Base-by-base conservation (phyloP, 1,140 invertebrate species). In the Drosophila hydei region DNA sequence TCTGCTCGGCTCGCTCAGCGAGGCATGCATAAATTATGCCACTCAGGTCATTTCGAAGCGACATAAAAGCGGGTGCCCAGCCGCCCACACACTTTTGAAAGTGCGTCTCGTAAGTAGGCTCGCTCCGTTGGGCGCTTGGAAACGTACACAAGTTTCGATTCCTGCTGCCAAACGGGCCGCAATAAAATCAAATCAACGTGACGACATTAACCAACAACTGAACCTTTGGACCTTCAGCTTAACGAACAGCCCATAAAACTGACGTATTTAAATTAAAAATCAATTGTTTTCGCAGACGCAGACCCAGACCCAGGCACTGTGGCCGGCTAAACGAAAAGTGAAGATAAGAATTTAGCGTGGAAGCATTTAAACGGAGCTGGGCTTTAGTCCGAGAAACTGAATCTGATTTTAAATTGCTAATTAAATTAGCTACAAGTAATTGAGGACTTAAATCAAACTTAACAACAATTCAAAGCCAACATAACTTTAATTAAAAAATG, bases 121-220 rank as follows among this genome's bases (percentile, higher is more conserved):
- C 65, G 23, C 65, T 12, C 43, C 14, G 36, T 33, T 59, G 19
- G 19, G 4, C 50, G 30, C 21, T 25, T 21, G 59, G 16, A 43
- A 42, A 21, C 59, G 50, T 42, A 12, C 30, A 14, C 43, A 63
- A 63, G 58, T 70, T 63, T 25, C 56, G 9, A 36, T 42, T 54
- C 19, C 38, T 65, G 42, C 47, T 70, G 76, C 42, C 79, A 73
- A 79, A 74, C 69, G 43, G 73, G 76, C 58, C 64, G 77, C 77
- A 79, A 80, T 85, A 85, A 85, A 85, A 85, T 87, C 74, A 85
- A 85, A 85, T 87, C 81, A 85, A 84, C 79, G 79, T 85, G 80
- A 84, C 79, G 79, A 84, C 75, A 80, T 80, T 80, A 68, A 33
- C 30, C 68, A 72, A 45, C 71, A 33, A 9, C 30, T 33, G 30